These are phyloP conservation scores for Melipona quadrifasciata DNA, from an alignment of 1,140 invertebrate genomes.

Conservation along the genomic window DNA sequence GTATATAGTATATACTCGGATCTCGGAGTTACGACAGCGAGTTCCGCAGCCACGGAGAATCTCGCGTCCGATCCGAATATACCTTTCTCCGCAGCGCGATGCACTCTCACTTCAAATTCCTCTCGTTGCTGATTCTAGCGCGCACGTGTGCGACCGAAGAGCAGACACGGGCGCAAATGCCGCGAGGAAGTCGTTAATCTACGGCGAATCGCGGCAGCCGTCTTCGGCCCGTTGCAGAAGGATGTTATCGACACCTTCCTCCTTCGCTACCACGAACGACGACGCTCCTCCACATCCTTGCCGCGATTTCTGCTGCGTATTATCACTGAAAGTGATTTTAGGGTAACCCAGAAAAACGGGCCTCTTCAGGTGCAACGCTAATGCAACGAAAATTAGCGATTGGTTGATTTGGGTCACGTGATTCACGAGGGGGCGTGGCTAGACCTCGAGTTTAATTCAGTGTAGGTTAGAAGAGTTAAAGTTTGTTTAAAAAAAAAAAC, in stretches of 20 bases:
- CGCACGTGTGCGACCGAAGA: conserved; percentile 1
- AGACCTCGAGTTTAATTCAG: no score
- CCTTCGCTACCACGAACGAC: conserved; percentile 16
- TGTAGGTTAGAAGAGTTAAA: no score
- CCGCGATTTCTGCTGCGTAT: background rate
- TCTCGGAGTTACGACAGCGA: no score
- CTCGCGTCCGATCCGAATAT: background rate
- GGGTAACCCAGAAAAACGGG: no score
- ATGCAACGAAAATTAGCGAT: no score
- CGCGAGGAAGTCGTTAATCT: conserved; percentile 63
- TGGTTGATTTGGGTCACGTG: no score
- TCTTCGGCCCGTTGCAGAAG: conserved; percentile 54
- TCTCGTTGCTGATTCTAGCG: conserved; percentile 9
- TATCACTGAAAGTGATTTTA: no score
- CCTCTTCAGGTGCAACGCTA: no score
- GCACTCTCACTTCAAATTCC: conserved; percentile 40
- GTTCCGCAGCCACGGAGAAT: background rate
- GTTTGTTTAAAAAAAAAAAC: no score
- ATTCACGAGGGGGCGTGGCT: no score
- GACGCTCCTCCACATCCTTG: conserved; percentile 46
- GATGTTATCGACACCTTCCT: conserved; percentile 22
- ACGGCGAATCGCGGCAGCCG: conserved; percentile 40
- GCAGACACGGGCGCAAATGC: conserved; percentile 35
- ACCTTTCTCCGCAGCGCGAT: conserved; percentile 7
- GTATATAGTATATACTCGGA: no score